Conservation (phyloP, 1,140 invertebrate species). For the Diorhabda sublineata region DNA sequence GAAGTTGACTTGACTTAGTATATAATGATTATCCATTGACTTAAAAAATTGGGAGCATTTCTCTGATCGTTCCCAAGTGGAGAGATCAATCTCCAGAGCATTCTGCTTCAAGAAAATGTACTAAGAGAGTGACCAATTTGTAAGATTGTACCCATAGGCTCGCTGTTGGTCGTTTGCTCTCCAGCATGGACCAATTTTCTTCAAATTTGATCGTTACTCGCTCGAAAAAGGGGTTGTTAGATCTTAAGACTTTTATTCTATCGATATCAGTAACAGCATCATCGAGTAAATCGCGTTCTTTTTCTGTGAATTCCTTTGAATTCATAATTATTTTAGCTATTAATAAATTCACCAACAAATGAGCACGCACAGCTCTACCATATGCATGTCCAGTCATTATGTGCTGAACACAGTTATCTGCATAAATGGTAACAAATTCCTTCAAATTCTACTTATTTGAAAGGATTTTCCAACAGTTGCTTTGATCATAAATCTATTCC, state of each 20-base stretch:
- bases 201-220: slow-evolving; percentile 9
- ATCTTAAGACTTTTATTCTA: neutral
- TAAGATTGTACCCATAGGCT: slow-evolving; percentile 40
- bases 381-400: slow-evolving; percentile 1
- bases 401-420: neutral
- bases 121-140: slow-evolving; percentile 35
- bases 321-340: neutral
- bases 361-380: slow-evolving; percentile 6
- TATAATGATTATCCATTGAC: slow-evolving; percentile 43
- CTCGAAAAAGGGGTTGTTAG: neutral
- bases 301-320: neutral
- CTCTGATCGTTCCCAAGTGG: slow-evolving; percentile 28
- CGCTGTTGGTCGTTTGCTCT: slow-evolving; percentile 31
- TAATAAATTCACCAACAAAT: neutral
- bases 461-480: neutral
- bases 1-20: slow-evolving; percentile 40
- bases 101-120: slow-evolving; percentile 41
- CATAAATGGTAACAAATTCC: neutral
- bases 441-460: no score
- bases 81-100: slow-evolving; percentile 39
- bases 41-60: slow-evolving; percentile 46
- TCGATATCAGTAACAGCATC: neutral
- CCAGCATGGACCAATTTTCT: neutral
- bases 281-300: neutral
- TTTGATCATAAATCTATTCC: neutral